Evolutionary conservation across 2,113 vertebrate genomes (phyloP).

Genomic region (Gadus macrocephalus): DNA sequence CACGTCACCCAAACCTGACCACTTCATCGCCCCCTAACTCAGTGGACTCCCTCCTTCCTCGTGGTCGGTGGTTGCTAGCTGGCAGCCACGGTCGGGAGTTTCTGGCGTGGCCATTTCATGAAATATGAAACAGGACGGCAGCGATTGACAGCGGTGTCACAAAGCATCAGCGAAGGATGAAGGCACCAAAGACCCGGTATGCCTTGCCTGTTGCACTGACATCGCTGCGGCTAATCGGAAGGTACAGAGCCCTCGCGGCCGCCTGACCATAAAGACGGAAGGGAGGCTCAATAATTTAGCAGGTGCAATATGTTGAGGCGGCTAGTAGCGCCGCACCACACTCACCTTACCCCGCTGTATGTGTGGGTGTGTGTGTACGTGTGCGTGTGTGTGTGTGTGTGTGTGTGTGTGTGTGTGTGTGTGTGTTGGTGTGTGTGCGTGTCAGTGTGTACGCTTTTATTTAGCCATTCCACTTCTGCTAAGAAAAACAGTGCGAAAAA

Average conservation of each 20-base stretch:
- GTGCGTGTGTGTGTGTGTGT: neutral
- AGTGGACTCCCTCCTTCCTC: conserved; percentile 12
- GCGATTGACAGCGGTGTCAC: conserved; percentile 71
- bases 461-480: neutral
- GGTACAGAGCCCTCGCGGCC: conserved; percentile 75
- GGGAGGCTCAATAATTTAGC: conserved; percentile 82
- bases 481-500: conserved; percentile 9
- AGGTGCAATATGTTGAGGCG: conserved; percentile 73
- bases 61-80: conserved; percentile 46
- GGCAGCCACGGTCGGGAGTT: conserved; percentile 13
- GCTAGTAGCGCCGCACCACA: conserved; percentile 33
- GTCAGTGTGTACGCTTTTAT: no score
- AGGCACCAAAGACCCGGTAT: conserved; percentile 25
- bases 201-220: conserved; percentile 62
- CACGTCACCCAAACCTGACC: no score
- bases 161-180: conserved; percentile 72
- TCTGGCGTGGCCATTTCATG: conserved; percentile 38
- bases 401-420: no score
- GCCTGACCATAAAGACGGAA: conserved; percentile 65
- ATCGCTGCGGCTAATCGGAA: conserved; percentile 81
- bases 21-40: neutral
- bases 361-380: conserved; percentile 1
- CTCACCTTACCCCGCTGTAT: conserved; percentile 39
- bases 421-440: neutral
- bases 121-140: conserved; percentile 71